A percentile compares a stretch with the other conserved stretches of the same genome.
Evolutionary conservation across 2,797 vertebrate species (phyloP).

Genomic region (Crenichthys baileyi): DNA sequence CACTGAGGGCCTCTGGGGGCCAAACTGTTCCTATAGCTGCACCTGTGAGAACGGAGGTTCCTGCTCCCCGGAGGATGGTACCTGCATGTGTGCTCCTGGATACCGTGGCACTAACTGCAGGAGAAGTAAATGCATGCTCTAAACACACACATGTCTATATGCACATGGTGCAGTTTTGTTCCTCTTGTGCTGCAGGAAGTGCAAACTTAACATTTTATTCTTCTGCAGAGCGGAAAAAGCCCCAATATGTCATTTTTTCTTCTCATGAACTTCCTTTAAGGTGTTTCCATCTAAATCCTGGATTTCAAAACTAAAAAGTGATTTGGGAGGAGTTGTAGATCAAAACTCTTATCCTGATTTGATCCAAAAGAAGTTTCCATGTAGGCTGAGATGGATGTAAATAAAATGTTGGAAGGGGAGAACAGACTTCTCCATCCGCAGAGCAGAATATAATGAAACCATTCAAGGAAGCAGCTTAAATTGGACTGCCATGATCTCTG

Average conservation of each 20-base stretch:
- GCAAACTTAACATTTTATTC: neutral
- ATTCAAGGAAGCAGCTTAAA: no score
- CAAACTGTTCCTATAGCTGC: constrained; percentile 94
- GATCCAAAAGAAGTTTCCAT: neutral
- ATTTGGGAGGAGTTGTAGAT: neutral
- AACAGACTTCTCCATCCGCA: neutral
- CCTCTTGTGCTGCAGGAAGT: no score
- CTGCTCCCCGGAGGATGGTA: constrained; percentile 92
- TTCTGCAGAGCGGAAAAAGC: no score
- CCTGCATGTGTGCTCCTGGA: constrained; percentile 90
- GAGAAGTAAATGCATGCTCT: constrained; percentile 45
- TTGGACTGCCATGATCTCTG: no score
- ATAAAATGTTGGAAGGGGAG: neutral
- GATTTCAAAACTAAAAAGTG: neutral
- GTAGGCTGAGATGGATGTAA: no score
- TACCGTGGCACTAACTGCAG: constrained; percentile 92
- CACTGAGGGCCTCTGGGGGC: constrained; percentile 89
- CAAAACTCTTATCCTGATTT: neutral
- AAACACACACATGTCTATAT: neutral
- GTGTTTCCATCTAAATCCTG: neutral
- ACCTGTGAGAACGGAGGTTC: constrained; percentile 93
- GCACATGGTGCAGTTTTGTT: neutral
- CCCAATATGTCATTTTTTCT: no score
- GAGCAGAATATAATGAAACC: no score
- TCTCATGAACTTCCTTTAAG: neutral